A percentile compares a stretch with the other conserved stretches of the same genome.
These are phyloP conservation scores for Progne subis DNA, from an alignment of 2,113 vertebrate genomes.

Conservation along the genomic window DNA sequence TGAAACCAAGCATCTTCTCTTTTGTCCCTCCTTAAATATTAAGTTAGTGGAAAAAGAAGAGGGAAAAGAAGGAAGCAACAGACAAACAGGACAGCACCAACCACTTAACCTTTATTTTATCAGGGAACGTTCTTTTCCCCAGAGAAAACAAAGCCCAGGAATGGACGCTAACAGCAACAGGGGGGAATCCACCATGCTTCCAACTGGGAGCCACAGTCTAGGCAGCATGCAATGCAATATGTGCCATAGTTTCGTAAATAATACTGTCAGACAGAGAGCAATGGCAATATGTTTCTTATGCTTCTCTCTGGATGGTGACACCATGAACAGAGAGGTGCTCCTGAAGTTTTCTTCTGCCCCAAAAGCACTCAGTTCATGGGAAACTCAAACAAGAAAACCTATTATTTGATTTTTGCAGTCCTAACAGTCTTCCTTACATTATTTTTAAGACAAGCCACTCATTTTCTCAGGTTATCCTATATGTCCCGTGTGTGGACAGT, in stretches of 20 bases:
- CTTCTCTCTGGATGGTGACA: background rate
- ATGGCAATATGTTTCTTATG: background rate
- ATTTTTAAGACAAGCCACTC: background rate
- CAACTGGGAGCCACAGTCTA: background rate
- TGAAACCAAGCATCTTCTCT: background rate
- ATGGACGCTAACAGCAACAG: background rate
- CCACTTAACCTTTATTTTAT: background rate
- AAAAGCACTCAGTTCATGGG: background rate
- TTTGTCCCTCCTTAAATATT: background rate
- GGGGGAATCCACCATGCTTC: fast-evolving
- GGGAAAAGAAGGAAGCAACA: background rate
- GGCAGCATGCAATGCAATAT: no score
- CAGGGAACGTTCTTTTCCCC: background rate
- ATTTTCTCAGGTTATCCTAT: background rate
- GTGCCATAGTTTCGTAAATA: background rate
- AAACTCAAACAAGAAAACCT: background rate
- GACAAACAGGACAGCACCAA: background rate
- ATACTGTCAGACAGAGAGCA: background rate
- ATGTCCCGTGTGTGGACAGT: background rate
- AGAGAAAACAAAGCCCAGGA: background rate
- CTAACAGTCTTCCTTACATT: background rate
- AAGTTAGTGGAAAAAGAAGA: background rate
- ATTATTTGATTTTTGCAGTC: background rate
- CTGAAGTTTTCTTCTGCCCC: background rate
- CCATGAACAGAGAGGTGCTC: background rate